A percentile compares a stretch with the other conserved stretches of the same genome.
These are phyloP conservation scores for Eupithecia inturbata DNA, from an alignment of 2,888 invertebrate species.

Conservation along the genomic window DNA sequence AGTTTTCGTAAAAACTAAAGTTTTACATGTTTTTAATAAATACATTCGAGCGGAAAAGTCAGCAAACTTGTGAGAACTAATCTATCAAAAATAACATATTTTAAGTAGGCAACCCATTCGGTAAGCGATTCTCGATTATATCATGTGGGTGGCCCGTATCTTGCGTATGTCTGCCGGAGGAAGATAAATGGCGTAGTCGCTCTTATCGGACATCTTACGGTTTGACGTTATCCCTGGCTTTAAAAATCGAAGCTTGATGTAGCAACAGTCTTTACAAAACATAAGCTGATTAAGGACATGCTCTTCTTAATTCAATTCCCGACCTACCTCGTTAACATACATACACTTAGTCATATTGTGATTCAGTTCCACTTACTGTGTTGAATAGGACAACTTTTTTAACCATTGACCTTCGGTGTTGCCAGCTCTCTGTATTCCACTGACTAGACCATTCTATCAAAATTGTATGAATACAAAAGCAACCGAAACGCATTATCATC, in stretches of 20 bases:
- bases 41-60: neutral
- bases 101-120: slow-evolving; percentile 43
- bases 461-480: slow-evolving; percentile 10
- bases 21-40: neutral
- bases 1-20: neutral
- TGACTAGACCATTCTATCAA: neutral
- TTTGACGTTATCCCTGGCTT: slow-evolving; percentile 62
- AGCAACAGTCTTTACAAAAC: slow-evolving; percentile 28
- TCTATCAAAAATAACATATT: neutral
- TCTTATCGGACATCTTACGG: slow-evolving; percentile 64
- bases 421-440: neutral
- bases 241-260: slow-evolving; percentile 61
- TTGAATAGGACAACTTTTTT: no score
- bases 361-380: no score
- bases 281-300: neutral
- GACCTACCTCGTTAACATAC: neutral
- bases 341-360: no score
- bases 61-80: neutral
- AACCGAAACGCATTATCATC: slow-evolving; percentile 8
- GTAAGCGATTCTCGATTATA: slow-evolving; percentile 73
- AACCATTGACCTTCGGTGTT: neutral
- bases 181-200: slow-evolving; percentile 73
- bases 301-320: neutral
- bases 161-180: slow-evolving; percentile 63
- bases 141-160: slow-evolving; percentile 66